Conservation (phyloP, 2,797 vertebrate species). For the Chiropotes sagulatus region DNA sequence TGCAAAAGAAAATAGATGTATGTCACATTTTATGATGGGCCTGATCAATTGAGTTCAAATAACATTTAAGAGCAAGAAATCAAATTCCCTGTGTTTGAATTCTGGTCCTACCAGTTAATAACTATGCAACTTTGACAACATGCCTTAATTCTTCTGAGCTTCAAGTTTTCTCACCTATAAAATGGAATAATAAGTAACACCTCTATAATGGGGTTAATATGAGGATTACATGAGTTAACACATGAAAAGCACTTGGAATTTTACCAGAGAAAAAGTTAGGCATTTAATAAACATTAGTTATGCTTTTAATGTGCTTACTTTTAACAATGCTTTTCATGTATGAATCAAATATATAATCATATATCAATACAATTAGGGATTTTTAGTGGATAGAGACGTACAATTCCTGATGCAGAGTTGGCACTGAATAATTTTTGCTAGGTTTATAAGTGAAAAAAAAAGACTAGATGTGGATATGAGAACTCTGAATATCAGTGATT, state of each 20-base stretch:
- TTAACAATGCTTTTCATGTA: not conserved
- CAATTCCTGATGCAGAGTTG: not conserved
- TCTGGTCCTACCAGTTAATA: not conserved
- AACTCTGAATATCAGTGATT: not conserved
- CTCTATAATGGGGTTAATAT: not conserved
- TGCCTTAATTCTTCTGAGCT: not conserved
- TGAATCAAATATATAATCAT: not conserved
- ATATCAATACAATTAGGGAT: not conserved
- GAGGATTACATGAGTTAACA: slow-evolving; percentile 4
- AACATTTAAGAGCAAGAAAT: not conserved
- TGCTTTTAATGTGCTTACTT: not conserved
- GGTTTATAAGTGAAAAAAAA: not conserved
- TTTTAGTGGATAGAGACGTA: not conserved
- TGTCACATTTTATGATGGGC: not conserved
- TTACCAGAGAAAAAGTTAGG: not conserved
- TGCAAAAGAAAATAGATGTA: not conserved
- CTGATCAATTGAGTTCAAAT: not conserved
- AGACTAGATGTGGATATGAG: not conserved
- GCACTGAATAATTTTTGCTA: not conserved
- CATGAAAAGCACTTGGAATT: not conserved
- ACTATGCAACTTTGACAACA: not conserved
- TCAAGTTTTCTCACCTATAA: not conserved
- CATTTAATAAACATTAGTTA: not conserved
- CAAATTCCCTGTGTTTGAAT: not conserved
- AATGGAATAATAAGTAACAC: not conserved